Conservation (phyloP, 2,888 invertebrate genomes). For the Exephanes ischioxanthus region DNA sequence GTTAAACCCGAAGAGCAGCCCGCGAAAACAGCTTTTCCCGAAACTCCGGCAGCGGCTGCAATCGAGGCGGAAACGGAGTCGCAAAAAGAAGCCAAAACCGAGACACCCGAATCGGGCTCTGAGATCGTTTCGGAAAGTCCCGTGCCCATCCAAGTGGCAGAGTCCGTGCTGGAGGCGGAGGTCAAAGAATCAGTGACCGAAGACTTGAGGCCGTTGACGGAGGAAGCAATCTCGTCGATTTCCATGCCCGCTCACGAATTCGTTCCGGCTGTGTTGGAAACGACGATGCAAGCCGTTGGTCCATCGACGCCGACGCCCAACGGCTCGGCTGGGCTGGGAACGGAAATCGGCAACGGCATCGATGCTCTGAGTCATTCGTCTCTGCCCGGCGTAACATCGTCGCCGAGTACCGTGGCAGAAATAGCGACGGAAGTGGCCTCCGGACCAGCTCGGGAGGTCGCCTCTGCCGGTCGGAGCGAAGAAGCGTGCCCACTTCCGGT, state of each 20-base stretch:
- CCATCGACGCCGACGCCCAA: conserved; percentile 55
- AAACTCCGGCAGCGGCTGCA: conserved; percentile 26
- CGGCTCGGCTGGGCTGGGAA: conserved; percentile 43
- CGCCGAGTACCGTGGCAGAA: conserved; percentile 23
- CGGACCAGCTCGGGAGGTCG: conserved; percentile 13
- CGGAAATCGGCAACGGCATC: conserved; percentile 57
- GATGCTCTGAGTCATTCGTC: conserved; percentile 36
- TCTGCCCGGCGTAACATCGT: conserved; percentile 6
- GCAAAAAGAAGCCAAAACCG: conserved; percentile 3
- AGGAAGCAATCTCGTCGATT: conserved; percentile 79
- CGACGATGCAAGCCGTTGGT: conserved; percentile 58
- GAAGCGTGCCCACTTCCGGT: conserved; percentile 17
- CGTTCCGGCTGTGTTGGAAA: conserved; percentile 73
- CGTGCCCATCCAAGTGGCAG: conserved; percentile 82
- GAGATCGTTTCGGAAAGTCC: conserved; percentile 71
- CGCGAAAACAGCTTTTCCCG: conserved; percentile 2
- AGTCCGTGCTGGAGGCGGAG: conserved; percentile 81
- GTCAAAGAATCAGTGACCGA: conserved; percentile 80
- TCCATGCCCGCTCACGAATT: conserved; percentile 78
- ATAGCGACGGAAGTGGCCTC: conserved; percentile 5
- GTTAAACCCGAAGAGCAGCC: neutral
- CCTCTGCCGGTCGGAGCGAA: neutral
- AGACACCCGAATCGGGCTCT: neutral
- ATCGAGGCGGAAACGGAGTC: conserved; percentile 7
- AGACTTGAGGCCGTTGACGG: conserved; percentile 74